These are phyloP conservation scores for Sinotaia quadrata DNA, from an alignment of 2,888 invertebrate species.

Conservation along the genomic window DNA sequence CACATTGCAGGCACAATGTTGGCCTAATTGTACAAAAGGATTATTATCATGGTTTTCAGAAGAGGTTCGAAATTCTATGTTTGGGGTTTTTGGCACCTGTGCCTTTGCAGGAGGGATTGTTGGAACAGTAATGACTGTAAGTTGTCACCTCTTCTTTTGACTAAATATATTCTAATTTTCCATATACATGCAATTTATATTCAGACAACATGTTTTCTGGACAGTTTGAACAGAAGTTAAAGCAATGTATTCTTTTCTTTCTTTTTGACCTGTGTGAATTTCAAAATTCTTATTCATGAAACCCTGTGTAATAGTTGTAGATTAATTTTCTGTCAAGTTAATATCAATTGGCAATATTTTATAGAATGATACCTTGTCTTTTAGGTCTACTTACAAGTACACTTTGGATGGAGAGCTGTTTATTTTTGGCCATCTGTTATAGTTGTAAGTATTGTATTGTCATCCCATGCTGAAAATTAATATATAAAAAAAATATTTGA, in stretches of 20 bases:
- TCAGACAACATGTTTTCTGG: too few relatives aligned
- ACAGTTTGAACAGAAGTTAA: too few relatives aligned
- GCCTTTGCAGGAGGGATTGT: conserved; percentile 73
- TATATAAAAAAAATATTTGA: too few relatives aligned
- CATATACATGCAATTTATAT: too few relatives aligned
- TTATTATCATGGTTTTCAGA: conserved; percentile 73
- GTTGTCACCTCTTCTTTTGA: conserved; percentile 24
- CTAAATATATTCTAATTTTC: not conserved
- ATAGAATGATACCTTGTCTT: too few relatives aligned
- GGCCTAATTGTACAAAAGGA: conserved; percentile 74
- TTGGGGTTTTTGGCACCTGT: conserved; percentile 74
- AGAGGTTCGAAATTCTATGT: conserved; percentile 70
- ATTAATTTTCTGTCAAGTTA: too few relatives aligned
- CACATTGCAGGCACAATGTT: conserved; percentile 70
- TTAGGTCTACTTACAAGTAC: conserved; percentile 36
- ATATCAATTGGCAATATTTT: too few relatives aligned
- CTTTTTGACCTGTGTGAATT: too few relatives aligned
- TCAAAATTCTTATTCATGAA: too few relatives aligned
- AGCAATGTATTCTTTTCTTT: too few relatives aligned
- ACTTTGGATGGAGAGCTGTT: conserved; percentile 31
- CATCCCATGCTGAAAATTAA: not conserved
- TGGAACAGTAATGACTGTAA: conserved; percentile 72
- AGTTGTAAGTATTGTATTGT: conserved; percentile 24
- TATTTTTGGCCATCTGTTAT: conserved; percentile 31
- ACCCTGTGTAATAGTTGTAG: too few relatives aligned